These are phyloP conservation scores for Sturnira hondurensis DNA, from an alignment of 2,113 vertebrate genomes.

Conservation along the genomic window DNA sequence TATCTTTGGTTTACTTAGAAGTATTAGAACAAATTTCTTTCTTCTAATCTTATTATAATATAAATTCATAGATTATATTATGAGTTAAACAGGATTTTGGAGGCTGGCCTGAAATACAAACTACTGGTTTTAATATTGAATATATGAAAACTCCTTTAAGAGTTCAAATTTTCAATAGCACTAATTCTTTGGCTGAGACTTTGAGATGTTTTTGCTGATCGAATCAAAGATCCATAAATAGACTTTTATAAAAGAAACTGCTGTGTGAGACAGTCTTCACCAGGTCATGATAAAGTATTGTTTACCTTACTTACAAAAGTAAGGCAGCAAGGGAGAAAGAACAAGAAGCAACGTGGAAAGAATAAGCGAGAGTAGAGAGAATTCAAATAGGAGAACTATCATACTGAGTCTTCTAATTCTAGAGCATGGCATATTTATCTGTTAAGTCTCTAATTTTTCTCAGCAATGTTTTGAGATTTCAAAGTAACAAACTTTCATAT, in stretches of 20 bases:
- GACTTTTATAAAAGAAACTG: not conserved
- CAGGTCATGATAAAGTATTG: not conserved
- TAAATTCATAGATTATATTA: not conserved
- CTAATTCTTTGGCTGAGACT: not conserved
- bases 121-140: not conserved
- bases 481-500: not conserved
- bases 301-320: not conserved
- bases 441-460: slow-evolving; percentile 5
- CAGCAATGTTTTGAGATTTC: not conserved
- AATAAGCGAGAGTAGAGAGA: not conserved
- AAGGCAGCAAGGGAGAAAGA: not conserved
- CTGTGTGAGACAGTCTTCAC: not conserved
- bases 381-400: not conserved
- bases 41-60: not conserved
- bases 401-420: not conserved
- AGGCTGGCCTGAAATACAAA: not conserved
- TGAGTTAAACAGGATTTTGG: not conserved
- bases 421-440: not conserved
- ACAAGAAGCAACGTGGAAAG: not conserved
- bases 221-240: not conserved
- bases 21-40: not conserved
- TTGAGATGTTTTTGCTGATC: not conserved
- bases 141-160: not conserved
- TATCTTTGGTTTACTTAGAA: not conserved
- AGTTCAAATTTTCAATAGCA: not conserved